Evolutionary conservation across 2,888 invertebrate species (phyloP).

Genomic region (Hydropsyche betteni): DNA sequence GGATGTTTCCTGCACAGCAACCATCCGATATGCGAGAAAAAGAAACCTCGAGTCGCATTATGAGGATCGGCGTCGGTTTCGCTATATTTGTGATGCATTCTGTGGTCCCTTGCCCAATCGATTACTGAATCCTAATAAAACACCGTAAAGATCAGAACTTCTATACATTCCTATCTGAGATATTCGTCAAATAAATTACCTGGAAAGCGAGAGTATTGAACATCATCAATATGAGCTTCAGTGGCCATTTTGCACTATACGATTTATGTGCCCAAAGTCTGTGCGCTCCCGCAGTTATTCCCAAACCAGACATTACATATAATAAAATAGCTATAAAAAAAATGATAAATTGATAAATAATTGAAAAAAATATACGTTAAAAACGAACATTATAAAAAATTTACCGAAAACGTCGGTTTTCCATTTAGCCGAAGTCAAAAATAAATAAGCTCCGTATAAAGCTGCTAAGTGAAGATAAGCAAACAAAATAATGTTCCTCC

Average conservation of each 20-base stretch:
- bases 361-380: too few relatives aligned
- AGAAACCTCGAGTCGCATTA: conserved; percentile 92
- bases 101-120: conserved; percentile 83
- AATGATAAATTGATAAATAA: neutral
- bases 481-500: conserved; percentile 76
- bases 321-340: conserved; percentile 72
- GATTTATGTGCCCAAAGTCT: conserved; percentile 95
- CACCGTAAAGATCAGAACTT: neutral
- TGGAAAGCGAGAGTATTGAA: conserved; percentile 94
- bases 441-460: conserved; percentile 71
- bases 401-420: conserved; percentile 70
- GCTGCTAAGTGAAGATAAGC: conserved; percentile 71
- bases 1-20: conserved; percentile 90
- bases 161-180: neutral
- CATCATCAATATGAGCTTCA: conserved; percentile 79
- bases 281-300: conserved; percentile 97
- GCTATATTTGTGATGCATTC: conserved; percentile 92
- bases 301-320: conserved; percentile 83
- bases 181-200: conserved; percentile 61
- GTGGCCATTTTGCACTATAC: conserved; percentile 93
- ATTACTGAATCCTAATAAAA: conserved; percentile 72
- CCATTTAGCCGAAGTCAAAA: conserved; percentile 71
- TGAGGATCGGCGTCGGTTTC: conserved; percentile 96
- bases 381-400: too few relatives aligned
- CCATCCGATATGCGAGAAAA: conserved; percentile 97